These are phyloP conservation scores for Lates calcarifer DNA, from an alignment of 2,113 vertebrate species.

Conservation along the genomic window DNA sequence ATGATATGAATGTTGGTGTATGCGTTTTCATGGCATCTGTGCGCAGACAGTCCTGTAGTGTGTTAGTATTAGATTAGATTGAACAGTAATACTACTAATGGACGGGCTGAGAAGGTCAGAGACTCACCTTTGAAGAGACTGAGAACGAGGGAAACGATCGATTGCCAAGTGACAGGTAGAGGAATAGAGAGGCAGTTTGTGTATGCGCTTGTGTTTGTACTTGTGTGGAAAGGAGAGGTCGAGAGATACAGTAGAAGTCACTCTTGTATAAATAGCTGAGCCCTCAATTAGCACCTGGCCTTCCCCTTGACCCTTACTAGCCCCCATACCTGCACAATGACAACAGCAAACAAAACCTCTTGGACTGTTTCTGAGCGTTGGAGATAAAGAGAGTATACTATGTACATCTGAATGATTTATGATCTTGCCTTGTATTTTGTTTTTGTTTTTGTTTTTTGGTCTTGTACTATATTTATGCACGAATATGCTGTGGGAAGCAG, in stretches of 20 bases:
- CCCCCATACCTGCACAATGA: not conserved
- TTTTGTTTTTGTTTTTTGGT: constrained; percentile 30
- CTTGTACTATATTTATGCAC: constrained; percentile 29
- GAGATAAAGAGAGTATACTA: not conserved
- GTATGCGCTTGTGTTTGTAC: not conserved
- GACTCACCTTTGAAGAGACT: constrained; percentile 57
- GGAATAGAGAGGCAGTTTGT: not conserved
- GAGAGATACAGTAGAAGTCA: constrained; percentile 27
- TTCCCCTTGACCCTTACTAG: constrained; percentile 28
- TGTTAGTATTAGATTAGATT: constrained; percentile 61
- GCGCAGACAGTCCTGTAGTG: constrained; percentile 12
- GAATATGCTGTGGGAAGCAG: constrained; percentile 28
- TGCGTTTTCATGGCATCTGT: constrained; percentile 27
- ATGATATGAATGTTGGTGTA: constrained; percentile 24
- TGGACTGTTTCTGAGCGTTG: not conserved
- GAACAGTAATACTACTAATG: constrained; percentile 75
- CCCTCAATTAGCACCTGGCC: constrained; percentile 51
- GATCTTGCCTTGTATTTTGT: constrained; percentile 4
- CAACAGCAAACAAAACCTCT: constrained; percentile 17
- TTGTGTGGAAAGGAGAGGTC: constrained; percentile 16
- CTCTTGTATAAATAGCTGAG: constrained; percentile 54
- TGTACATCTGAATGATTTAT: constrained; percentile 25
- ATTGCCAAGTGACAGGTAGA: constrained; percentile 38
- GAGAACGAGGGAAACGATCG: constrained; percentile 51
- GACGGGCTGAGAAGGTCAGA: constrained; percentile 66